Evolutionary conservation across 2,113 vertebrate genomes (phyloP).

Genomic region (Oncorhynchus nerka): DNA sequence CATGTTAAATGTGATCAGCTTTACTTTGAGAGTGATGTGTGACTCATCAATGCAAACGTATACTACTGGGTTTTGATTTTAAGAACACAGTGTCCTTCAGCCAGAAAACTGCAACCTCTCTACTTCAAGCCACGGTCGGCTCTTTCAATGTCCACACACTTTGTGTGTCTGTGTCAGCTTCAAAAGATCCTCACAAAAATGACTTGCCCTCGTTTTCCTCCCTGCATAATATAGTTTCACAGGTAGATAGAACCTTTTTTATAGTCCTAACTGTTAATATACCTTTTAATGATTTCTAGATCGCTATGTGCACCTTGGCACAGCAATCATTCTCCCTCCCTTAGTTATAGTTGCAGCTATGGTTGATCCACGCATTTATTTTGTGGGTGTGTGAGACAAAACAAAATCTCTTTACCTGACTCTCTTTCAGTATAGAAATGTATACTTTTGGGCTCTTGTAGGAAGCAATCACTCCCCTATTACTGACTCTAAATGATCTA

Average conservation of each 20-base stretch:
- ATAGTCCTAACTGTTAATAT: background rate
- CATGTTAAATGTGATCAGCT: background rate
- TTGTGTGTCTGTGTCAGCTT: too few species aligned
- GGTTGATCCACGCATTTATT: background rate
- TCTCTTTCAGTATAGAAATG: too few species aligned
- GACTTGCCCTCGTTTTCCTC: too few species aligned
- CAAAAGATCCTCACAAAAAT: too few species aligned
- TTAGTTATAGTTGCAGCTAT: background rate
- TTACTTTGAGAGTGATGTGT: background rate
- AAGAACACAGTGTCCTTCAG: background rate
- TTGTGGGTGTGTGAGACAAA: too few species aligned
- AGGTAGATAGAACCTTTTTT: background rate
- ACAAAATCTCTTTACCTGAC: too few species aligned
- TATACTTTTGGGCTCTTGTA: too few species aligned
- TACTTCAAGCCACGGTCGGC: background rate
- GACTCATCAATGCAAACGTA: background rate
- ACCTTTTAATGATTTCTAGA: too few species aligned
- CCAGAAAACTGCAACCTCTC: background rate
- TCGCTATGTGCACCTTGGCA: too few species aligned
- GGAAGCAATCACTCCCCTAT: too few species aligned
- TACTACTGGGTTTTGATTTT: background rate
- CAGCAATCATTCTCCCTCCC: too few species aligned
- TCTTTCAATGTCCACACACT: background rate
- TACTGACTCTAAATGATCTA: too few species aligned
- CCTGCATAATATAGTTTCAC: background rate